phyloP scores from a whole-genome alignment of 35 echinoderm and acorn worm genomes.

The Chiridota heheva region DNA sequence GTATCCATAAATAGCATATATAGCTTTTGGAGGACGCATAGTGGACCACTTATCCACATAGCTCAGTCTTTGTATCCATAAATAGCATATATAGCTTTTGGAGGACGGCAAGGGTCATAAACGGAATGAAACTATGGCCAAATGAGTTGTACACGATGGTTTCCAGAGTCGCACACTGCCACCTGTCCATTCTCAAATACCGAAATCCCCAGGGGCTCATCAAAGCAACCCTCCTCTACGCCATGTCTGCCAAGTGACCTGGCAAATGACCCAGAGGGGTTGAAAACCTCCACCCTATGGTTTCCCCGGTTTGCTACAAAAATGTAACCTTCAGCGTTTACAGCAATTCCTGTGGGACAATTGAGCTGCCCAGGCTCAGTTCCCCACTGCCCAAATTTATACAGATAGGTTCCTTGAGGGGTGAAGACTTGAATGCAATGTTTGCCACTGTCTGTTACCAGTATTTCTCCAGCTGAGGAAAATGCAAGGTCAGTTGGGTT shows the following conservation, averaged over 20 bases:
- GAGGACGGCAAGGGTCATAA: no score
- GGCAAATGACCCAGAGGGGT: constrained; percentile 86
- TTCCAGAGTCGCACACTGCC: constrained; percentile 82
- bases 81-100: no score
- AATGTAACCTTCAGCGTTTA: constrained; percentile 80
- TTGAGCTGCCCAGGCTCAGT: constrained; percentile 85
- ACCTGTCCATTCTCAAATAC: constrained; percentile 74
- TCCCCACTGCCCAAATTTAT: constrained; percentile 87
- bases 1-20: no score
- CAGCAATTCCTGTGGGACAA: constrained; percentile 80
- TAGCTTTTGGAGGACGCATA: no score
- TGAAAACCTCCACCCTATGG: constrained; percentile 87
- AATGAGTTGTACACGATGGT: constrained; percentile 82
- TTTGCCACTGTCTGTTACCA: constrained; percentile 82
- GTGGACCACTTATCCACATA: no score
- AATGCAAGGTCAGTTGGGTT: constrained; percentile 72
- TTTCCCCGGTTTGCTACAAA: constrained; percentile 91
- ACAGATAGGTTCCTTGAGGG: constrained; percentile 77
- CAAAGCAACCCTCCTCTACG: constrained; percentile 75
- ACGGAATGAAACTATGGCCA: constrained; percentile 26
- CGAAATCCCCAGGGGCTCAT: constrained; percentile 80
- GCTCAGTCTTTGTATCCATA: no score
- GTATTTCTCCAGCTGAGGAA: constrained; percentile 67
- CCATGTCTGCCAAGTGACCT: constrained; percentile 74
- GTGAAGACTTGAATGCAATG: constrained; percentile 92